Conservation (phyloP, 2,113 vertebrate species). For the Planiliza haematocheilus region DNA sequence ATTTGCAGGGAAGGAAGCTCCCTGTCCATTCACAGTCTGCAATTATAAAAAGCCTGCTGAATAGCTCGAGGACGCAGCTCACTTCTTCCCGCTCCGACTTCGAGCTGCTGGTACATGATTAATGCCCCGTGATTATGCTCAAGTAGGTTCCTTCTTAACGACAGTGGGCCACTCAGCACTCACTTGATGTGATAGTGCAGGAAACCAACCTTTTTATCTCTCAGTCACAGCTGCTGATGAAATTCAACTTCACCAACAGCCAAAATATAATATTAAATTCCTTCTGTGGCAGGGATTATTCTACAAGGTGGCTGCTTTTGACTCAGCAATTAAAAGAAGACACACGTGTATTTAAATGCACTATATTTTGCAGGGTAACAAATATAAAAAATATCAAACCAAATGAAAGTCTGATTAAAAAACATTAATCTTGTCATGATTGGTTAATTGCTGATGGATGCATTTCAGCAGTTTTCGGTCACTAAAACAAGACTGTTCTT, state of each 20-base stretch:
- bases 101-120: conserved; percentile 63
- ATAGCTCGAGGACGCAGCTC: conserved; percentile 57
- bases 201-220: conserved; percentile 43
- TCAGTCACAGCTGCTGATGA: conserved; percentile 19
- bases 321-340: conserved; percentile 13
- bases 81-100: conserved; percentile 44
- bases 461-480: not conserved
- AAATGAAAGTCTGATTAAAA: not conserved
- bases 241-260: conserved; percentile 8
- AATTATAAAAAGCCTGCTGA: conserved; percentile 65
- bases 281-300: not conserved
- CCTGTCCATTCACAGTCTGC: conserved; percentile 53
- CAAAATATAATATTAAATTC: conserved; percentile 10
- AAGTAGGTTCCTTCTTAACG: conserved; percentile 55
- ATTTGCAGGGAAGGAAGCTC: conserved; percentile 65
- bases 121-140: conserved; percentile 67
- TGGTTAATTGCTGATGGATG: not conserved
- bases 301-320: not conserved
- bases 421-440: too few relatives aligned
- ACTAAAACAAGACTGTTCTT: too few relatives aligned
- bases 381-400: too few relatives aligned
- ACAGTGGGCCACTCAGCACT: conserved; percentile 43
- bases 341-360: not conserved
- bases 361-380: too few relatives aligned
- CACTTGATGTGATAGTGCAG: conserved; percentile 47